A percentile compares a stretch with the other conserved stretches of the same genome.
These are phyloP conservation scores for Diceros bicornis DNA, from an alignment of 2,797 vertebrate species.

Conservation along the genomic window DNA sequence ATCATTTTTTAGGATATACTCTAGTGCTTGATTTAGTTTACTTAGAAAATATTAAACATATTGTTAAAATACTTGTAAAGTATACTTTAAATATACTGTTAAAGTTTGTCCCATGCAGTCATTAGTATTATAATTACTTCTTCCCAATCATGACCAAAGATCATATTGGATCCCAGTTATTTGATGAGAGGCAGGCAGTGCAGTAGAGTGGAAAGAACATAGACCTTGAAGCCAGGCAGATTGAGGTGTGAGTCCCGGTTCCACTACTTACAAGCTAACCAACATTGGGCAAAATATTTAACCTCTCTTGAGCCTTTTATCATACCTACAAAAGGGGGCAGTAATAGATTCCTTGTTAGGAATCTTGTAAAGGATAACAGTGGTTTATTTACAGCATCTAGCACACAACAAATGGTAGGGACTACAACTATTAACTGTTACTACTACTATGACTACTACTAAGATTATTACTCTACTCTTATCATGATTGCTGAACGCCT, in stretches of 20 bases:
- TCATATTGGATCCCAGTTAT: neutral
- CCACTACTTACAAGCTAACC: neutral
- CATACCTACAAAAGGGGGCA: neutral
- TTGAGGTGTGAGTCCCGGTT: neutral
- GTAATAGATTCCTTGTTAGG: neutral
- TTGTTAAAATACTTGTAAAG: constrained; percentile 12
- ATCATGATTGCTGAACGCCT: neutral
- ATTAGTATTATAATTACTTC: neutral
- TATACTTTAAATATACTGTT: neutral
- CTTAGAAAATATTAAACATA: constrained; percentile 12
- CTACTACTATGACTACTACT: neutral
- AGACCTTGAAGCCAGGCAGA: neutral
- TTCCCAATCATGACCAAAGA: neutral
- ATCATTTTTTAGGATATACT: neutral
- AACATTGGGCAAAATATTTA: neutral
- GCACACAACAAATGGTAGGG: neutral
- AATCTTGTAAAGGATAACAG: neutral
- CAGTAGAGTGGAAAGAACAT: neutral
- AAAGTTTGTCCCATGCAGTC: neutral
- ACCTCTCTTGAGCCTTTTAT: neutral
- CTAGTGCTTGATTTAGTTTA: constrained; percentile 5
- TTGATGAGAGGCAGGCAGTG: neutral
- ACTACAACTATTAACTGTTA: neutral
- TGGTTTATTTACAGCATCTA: neutral
- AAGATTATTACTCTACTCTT: neutral